Percentiles rank a stretch among this genome's conserved stretches.
These are phyloP conservation scores for Ganaspis sp. DNA, from an alignment of 1,140 invertebrate genomes.

Conservation along the genomic window DNA sequence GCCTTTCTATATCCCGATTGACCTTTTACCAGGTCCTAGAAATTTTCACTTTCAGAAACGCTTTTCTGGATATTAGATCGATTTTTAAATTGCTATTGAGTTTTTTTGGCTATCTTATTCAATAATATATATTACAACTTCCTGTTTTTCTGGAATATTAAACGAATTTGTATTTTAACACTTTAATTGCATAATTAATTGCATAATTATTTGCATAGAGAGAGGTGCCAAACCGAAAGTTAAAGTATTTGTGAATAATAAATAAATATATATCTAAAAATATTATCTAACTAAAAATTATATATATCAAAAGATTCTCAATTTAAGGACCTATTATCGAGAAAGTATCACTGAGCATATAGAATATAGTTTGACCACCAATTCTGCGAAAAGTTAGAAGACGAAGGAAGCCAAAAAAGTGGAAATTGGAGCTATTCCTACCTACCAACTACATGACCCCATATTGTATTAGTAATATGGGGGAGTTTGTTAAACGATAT, in stretches of 20 bases:
- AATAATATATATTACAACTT: too few relatives aligned
- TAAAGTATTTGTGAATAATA: too few relatives aligned
- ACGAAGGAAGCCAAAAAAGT: background rate
- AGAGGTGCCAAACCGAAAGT: too few relatives aligned
- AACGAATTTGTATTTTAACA: too few relatives aligned
- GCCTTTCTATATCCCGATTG: background rate
- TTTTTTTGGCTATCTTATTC: too few relatives aligned
- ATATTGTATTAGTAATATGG: slow-evolving; percentile 1
- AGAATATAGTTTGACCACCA: background rate
- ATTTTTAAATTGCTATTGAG: background rate
- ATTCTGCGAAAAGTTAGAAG: background rate
- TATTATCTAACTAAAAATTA: too few relatives aligned
- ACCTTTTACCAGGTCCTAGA: background rate
- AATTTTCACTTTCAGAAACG: background rate
- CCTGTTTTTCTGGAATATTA: too few relatives aligned
- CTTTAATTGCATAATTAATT: too few relatives aligned
- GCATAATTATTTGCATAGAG: too few relatives aligned
- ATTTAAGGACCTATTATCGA: too few relatives aligned
- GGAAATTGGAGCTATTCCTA: background rate
- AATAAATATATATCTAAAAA: too few relatives aligned
- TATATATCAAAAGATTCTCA: too few relatives aligned
- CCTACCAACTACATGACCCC: background rate
- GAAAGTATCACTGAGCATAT: background rate
- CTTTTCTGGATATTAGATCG: background rate
- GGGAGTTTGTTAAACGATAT: slow-evolving; percentile 12